A percentile compares a stretch with the other conserved stretches of the same genome.
Conservation (phyloP, 1,140 invertebrate species). For the Drosophila kohkoa region DNA sequence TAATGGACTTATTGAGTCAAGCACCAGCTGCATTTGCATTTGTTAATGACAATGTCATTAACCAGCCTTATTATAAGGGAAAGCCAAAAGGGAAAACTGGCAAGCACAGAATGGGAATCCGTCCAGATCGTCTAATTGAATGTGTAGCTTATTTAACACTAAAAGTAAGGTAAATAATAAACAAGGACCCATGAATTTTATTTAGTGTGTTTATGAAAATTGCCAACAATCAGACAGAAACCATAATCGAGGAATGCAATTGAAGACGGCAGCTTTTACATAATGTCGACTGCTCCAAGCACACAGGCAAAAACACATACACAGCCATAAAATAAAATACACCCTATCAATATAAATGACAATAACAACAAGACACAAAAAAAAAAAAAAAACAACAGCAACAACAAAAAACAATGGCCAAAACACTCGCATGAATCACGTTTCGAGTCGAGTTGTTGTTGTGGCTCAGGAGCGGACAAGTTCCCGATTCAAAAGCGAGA, state of each 20-base stretch:
- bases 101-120: background rate
- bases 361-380: conserved; percentile 46
- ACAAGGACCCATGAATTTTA: conserved; percentile 59
- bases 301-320: conserved; percentile 6
- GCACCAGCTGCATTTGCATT: conserved; percentile 72
- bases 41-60: conserved; percentile 12
- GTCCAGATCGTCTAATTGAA: conserved; percentile 25
- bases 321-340: conserved; percentile 75
- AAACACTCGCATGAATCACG: conserved; percentile 72
- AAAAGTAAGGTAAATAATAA: conserved; percentile 64
- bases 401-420: conserved; percentile 28
- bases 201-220: conserved; percentile 77
- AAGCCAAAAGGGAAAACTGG: background rate
- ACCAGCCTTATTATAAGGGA: conserved; percentile 18
- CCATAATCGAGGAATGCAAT: conserved; percentile 56
- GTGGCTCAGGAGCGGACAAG: conserved; percentile 34
- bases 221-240: conserved; percentile 79
- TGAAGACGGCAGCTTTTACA: conserved; percentile 54
- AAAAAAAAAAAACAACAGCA: too few species aligned
- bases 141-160: conserved; percentile 49
- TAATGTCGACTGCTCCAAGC: conserved; percentile 27
- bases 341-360: conserved; percentile 79
- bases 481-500: conserved; percentile 31
- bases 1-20: conserved; percentile 64
- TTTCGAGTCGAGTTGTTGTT: conserved; percentile 41